phyloP scores from a whole-genome alignment of 2,113 vertebrate genomes.

The Saiga tatarica region DNA sequence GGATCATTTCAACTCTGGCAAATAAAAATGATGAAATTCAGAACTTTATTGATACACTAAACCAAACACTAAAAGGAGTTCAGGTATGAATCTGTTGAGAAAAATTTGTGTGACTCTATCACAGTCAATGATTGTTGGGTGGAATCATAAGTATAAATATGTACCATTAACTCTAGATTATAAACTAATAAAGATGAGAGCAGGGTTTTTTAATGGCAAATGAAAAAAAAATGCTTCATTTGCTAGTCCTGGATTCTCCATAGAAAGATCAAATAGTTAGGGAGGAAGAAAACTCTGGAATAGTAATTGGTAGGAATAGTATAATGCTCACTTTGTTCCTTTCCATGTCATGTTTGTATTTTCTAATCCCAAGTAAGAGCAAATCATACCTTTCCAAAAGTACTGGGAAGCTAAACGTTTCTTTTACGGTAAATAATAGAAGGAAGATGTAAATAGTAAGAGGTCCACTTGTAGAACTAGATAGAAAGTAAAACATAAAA shows the following conservation, averaged over 20 bases:
- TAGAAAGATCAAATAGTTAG: background rate
- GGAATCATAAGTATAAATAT: background rate
- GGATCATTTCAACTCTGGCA: conserved; percentile 92
- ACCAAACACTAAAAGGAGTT: conserved; percentile 86
- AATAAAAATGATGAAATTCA: conserved; percentile 95
- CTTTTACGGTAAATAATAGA: background rate
- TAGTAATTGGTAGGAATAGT: background rate
- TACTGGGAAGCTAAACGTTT: background rate
- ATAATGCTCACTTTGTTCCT: background rate
- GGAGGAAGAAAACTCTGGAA: background rate
- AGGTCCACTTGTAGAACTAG: background rate
- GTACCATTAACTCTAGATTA: background rate
- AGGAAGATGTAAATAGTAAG: background rate
- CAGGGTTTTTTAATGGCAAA: background rate
- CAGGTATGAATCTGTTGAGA: conserved; percentile 84
- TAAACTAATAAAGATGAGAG: background rate
- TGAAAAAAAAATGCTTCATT: background rate
- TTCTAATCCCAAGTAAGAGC: background rate
- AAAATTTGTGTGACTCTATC: background rate
- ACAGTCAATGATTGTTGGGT: background rate
- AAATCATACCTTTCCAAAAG: background rate
- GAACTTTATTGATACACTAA: conserved; percentile 90
- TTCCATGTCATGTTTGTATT: background rate
- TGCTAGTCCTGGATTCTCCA: background rate
- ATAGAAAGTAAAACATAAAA: background rate